These are phyloP conservation scores for Eclectus roratus DNA, from an alignment of 2,113 vertebrate genomes.

Conservation along the genomic window DNA sequence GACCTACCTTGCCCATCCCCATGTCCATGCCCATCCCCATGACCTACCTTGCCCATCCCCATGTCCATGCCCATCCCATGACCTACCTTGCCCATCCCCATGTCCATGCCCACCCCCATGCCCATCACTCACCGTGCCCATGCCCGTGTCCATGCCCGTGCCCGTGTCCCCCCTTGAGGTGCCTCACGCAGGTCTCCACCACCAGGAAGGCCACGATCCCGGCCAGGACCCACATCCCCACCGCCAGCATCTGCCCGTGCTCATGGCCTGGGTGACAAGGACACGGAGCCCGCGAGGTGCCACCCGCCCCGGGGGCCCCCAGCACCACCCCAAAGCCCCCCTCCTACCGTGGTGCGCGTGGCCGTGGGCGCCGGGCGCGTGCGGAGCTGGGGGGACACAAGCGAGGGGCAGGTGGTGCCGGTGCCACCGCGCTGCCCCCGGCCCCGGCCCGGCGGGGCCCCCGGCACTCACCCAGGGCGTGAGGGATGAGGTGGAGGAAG, in stretches of 20 bases:
- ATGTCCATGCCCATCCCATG: accelerated
- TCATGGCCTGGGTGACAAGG: conserved; percentile 61
- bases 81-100: conserved; percentile 42
- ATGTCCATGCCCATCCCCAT: no score
- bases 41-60: conserved; percentile 45
- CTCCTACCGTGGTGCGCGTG: conserved; percentile 58
- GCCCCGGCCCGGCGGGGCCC: no score
- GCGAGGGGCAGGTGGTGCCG: no score
- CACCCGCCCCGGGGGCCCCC: no score
- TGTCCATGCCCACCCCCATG: neutral
- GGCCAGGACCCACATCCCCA: conserved; percentile 88
- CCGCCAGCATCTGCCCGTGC: conserved; percentile 85
- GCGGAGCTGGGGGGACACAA: conserved; percentile 73
- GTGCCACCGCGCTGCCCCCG: no score
- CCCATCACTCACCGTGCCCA: no score
- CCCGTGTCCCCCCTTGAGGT: conserved; percentile 82
- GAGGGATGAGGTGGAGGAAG: conserved; percentile 92
- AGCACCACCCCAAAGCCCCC: neutral
- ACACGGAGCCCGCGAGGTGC: no score
- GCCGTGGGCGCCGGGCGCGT: conserved; percentile 73
- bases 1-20: no score
- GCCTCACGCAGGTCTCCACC: conserved; percentile 89
- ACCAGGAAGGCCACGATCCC: conserved; percentile 90
- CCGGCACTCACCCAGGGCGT: conserved; percentile 80
- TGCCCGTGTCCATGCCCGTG: conserved; percentile 68